A percentile compares a stretch with the other conserved stretches of the same genome.
Conservation (phyloP, 1,140 invertebrate genomes). For the Oncopeltus fasciatus region DNA sequence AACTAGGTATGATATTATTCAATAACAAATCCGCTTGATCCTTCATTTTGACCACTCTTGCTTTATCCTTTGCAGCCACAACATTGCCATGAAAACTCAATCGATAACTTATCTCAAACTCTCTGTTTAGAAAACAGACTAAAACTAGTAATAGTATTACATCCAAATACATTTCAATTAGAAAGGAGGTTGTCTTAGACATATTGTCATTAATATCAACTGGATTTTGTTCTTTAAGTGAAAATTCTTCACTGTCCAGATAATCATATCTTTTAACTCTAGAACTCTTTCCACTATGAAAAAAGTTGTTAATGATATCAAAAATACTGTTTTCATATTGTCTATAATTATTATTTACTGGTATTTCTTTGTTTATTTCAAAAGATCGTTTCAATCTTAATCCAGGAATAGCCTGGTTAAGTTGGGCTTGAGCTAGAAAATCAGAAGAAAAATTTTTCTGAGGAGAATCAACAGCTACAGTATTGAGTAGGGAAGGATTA, state of each 20-base stretch:
- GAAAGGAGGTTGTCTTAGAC: slow-evolving; percentile 29
- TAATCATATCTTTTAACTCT: neutral
- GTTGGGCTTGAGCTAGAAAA: too few species aligned
- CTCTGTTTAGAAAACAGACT: slow-evolving; percentile 81
- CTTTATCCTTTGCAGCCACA: slow-evolving; percentile 72
- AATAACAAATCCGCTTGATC: slow-evolving; percentile 92
- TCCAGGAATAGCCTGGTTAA: too few species aligned
- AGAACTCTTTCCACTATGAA: neutral
- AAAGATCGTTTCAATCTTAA: neutral
- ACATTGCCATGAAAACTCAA: slow-evolving; percentile 84
- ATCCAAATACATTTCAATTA: slow-evolving; percentile 65
- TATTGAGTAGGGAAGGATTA: neutral
- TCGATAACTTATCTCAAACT: slow-evolving; percentile 88
- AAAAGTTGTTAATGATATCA: neutral
- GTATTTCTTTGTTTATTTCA: neutral
- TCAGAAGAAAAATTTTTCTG: too few species aligned
- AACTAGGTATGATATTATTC: slow-evolving; percentile 89
- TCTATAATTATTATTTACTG: neutral
- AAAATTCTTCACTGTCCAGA: neutral
- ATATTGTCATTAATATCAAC: neutral
- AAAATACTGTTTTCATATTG: neutral
- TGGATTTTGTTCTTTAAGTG: too few species aligned
- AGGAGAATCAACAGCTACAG: too few species aligned
- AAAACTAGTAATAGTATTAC: slow-evolving; percentile 63
- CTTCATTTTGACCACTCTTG: slow-evolving; percentile 70